Evolutionary conservation across 2,888 invertebrate genomes (phyloP).

Genomic region (Sylvicola cinctus): DNA sequence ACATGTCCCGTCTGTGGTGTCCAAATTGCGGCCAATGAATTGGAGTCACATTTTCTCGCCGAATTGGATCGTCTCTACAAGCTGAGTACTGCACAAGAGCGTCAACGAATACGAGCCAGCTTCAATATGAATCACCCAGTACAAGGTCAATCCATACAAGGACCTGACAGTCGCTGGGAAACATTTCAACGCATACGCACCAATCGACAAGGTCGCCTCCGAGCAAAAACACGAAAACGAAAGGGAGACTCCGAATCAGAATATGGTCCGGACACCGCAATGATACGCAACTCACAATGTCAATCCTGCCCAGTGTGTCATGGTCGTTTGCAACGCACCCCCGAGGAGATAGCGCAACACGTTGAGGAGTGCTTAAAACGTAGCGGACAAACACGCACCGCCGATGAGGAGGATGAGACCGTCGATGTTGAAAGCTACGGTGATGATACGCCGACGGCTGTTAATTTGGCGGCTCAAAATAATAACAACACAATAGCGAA

Average conservation of each 20-base stretch:
- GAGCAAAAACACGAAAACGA: slow-evolving; percentile 43
- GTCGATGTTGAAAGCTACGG: slow-evolving; percentile 41
- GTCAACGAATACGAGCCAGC: slow-evolving; percentile 9
- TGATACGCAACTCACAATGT: slow-evolving; percentile 18
- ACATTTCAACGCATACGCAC: slow-evolving; percentile 48
- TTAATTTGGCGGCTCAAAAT: slow-evolving; percentile 8
- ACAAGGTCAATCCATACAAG: slow-evolving; percentile 21
- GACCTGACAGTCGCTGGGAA: slow-evolving; percentile 42
- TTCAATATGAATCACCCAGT: slow-evolving; percentile 8
- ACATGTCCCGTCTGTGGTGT: slow-evolving; percentile 49
- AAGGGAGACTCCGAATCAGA: slow-evolving; percentile 36
- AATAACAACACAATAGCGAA: slow-evolving; percentile 5
- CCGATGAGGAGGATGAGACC: slow-evolving; percentile 40
- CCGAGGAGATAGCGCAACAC: slow-evolving; percentile 39
- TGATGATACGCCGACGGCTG: slow-evolving; percentile 21
- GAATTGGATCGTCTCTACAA: slow-evolving; percentile 48
- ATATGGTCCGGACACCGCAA: slow-evolving; percentile 6
- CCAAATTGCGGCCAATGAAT: slow-evolving; percentile 40
- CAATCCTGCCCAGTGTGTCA: slow-evolving; percentile 43
- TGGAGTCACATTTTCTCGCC: slow-evolving; percentile 44
- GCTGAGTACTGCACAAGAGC: slow-evolving; percentile 28
- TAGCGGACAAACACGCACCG: slow-evolving; percentile 16
- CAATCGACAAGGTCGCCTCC: slow-evolving; percentile 44
- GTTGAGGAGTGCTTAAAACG: slow-evolving; percentile 36
- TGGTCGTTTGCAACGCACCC: slow-evolving; percentile 30